Percentiles rank a stretch among this genome's conserved stretches.
phyloP scores from a whole-genome alignment of 2,797 vertebrate genomes.

The Amniataba percoides region DNA sequence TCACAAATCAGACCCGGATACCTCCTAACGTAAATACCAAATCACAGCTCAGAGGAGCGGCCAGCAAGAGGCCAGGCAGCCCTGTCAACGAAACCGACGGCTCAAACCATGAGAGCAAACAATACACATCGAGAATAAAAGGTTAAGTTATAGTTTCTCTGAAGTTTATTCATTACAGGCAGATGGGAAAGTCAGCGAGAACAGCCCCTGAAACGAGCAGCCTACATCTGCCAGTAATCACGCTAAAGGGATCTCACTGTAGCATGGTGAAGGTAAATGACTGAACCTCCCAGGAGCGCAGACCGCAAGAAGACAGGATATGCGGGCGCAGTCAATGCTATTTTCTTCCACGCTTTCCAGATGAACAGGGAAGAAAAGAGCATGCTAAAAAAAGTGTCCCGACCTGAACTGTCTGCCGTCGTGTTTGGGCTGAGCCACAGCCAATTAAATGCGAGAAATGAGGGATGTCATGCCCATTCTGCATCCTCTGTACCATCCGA shows the following conservation, averaged over 20 bases:
- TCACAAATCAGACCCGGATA: constrained; percentile 40
- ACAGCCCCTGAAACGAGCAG: constrained; percentile 13
- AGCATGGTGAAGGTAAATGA: constrained; percentile 66
- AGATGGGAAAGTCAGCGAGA: background rate
- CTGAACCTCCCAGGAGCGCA: constrained; percentile 50
- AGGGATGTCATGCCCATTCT: constrained; percentile 33
- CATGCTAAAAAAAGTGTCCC: constrained; percentile 48
- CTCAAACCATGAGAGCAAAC: background rate
- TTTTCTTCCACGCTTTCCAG: constrained; percentile 58
- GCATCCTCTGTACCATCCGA: constrained; percentile 32
- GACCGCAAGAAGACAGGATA: constrained; percentile 69
- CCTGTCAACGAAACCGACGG: background rate
- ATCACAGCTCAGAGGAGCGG: constrained; percentile 23
- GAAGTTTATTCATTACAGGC: background rate
- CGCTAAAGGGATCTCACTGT: constrained; percentile 42
- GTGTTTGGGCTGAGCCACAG: constrained; percentile 47
- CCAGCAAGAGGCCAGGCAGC: constrained; percentile 5
- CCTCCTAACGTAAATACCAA: constrained; percentile 37
- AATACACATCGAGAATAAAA: background rate
- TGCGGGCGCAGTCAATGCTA: constrained; percentile 46
- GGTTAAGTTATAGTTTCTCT: background rate
- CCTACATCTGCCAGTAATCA: constrained; percentile 69
- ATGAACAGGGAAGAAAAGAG: constrained; percentile 50
- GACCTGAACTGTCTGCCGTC: constrained; percentile 57
- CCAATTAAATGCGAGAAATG: constrained; percentile 55